Base-by-base conservation (phyloP, 2,113 vertebrate species). In the Diadophis punctatus region DNA sequence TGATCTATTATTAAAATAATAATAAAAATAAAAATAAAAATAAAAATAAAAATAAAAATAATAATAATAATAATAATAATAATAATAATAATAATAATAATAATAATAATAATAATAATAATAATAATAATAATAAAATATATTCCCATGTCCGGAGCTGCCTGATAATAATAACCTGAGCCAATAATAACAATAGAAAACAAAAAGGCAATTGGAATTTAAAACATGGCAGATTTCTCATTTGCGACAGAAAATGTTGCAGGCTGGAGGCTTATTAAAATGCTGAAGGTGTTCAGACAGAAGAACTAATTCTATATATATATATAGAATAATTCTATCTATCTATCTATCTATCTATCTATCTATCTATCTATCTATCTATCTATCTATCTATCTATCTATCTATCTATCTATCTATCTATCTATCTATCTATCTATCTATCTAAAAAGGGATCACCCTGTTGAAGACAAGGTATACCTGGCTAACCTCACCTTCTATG, bases 1-100 rank as follows among this genome's bases (percentile, higher is more conserved):
- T 27, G 25, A 93, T 95, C 99, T 98, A 93, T 0, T 2, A 48
- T 25, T 30, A 18, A 7, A 46, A 46, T 46, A 46, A 46, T 46
- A 46, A 46, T 46, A 46, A 46, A 3, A 46, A 46, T 46, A 46
- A 46, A 3, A 46, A 46, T 46, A 46, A 46, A 3, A 46, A 46
- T 46, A 46, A 46, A 3, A 46, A 46, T 46, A 46, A 46, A 2
- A 46, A 46, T 5, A 46, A 46, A n/a, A n/a, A 46, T 46, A 46
- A 46, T 46, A 46, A 46, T 46, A 46, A 46, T 46, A 46, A 46
- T 46, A 46, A 46, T 46, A 46, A 46, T 46, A 46, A 46, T 46
- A 46, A 46, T 46, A 46, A 46, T 46, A 46, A 46, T 46, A 46
- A 46, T 46, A 46, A 46, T 46, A 46, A 46, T 5, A 46, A 46